Conservation (phyloP, 2,113 vertebrate species). For the Willisornis vidua region DNA sequence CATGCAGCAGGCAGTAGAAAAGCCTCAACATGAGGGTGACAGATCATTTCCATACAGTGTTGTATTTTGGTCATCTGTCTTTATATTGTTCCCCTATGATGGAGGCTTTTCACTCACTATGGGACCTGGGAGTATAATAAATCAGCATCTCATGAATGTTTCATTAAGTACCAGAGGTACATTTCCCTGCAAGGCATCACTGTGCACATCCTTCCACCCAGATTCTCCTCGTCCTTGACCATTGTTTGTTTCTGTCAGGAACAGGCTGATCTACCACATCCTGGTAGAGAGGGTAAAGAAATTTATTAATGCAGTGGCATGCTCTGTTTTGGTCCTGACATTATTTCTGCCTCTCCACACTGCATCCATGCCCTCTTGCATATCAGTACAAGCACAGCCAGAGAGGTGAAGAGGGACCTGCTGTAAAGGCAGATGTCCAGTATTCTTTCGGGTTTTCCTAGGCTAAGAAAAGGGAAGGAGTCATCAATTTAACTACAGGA, state of each 20-base stretch:
- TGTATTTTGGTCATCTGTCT: background rate
- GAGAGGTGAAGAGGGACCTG: background rate
- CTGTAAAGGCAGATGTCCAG: background rate
- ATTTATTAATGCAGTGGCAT: background rate
- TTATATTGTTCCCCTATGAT: background rate
- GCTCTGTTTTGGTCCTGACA: background rate
- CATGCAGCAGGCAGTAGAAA: background rate
- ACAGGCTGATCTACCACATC: background rate
- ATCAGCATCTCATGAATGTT: background rate
- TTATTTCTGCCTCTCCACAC: background rate
- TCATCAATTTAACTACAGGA: background rate
- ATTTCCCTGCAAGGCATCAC: background rate
- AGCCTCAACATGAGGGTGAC: background rate
- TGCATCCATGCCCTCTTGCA: rapidly evolving
- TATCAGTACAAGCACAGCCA: background rate
- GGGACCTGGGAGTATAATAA: background rate
- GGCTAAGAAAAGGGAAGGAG: background rate
- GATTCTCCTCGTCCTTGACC: background rate
- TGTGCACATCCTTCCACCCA: background rate
- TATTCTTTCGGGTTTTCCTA: rapidly evolving
- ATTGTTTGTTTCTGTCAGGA: rapidly evolving
- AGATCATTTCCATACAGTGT: background rate
- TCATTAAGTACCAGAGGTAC: background rate
- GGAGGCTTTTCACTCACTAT: background rate
- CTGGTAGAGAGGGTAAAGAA: background rate